Percentiles rank a stretch among this genome's conserved stretches.
Conservation (phyloP, 2,113 vertebrate genomes). For the Geothlypis trichas region DNA sequence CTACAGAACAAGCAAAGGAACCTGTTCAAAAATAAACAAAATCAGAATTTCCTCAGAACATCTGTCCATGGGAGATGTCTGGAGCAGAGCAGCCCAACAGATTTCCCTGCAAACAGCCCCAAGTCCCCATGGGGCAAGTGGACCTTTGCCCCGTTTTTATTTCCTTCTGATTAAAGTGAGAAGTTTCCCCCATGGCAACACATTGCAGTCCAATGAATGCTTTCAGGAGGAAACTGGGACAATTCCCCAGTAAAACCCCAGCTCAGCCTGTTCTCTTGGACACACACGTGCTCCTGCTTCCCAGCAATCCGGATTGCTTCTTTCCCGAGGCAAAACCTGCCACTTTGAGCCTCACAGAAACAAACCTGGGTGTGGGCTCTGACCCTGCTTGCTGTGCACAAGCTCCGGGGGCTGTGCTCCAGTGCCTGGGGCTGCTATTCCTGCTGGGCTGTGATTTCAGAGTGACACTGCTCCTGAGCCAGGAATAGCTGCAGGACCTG, state of each 20-base stretch:
- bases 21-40: background rate
- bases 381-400: background rate
- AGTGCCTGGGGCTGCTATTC: background rate
- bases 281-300: background rate
- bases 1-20: background rate
- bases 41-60: background rate
- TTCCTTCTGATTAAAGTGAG: background rate
- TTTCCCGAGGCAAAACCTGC: background rate
- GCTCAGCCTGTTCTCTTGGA: background rate
- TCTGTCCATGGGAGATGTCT: rapidly evolving
- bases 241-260: no score
- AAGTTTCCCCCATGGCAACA: background rate
- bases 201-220: background rate
- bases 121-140: rapidly evolving
- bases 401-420: background rate
- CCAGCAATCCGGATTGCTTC: rapidly evolving
- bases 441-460: background rate
- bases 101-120: background rate
- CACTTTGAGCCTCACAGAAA: background rate
- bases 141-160: background rate
- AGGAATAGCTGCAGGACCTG: background rate
- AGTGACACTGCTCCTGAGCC: background rate
- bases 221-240: background rate
- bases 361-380: background rate
- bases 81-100: background rate